phyloP scores from a whole-genome alignment of 2,113 vertebrate species.

The Oreochromis aureus region DNA sequence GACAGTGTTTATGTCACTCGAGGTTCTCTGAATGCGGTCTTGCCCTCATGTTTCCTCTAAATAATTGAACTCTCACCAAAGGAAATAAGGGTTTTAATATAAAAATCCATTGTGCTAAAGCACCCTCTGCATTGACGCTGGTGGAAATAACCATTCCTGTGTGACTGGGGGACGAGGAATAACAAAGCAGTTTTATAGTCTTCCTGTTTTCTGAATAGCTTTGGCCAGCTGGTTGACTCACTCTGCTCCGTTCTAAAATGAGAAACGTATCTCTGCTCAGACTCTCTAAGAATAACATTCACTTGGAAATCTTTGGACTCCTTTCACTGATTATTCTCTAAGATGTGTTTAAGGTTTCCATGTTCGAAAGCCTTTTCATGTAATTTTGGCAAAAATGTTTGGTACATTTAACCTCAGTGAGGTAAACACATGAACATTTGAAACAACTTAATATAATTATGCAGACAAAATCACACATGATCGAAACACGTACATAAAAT shows the following conservation, averaged over 20 bases:
- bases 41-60: constrained; percentile 2
- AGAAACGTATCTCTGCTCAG: background rate
- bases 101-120: constrained; percentile 48
- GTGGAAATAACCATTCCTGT: constrained; percentile 44
- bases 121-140: constrained; percentile 15
- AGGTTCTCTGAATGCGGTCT: background rate
- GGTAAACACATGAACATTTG: background rate
- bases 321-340: background rate
- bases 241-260: background rate
- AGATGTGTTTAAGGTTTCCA: background rate
- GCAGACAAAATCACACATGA: background rate
- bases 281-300: background rate
- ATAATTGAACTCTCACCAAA: constrained; percentile 26
- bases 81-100: constrained; percentile 8
- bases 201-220: constrained; percentile 50
- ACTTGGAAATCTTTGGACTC: background rate
- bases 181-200: constrained; percentile 47
- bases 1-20: background rate
- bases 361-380: accelerated
- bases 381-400: background rate
- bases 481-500: background rate
- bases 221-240: constrained; percentile 13
- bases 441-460: background rate
- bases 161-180: constrained; percentile 6
- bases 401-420: background rate